Conservation (phyloP, 2,888 invertebrate genomes). For the Cryptocheilus praepositus region DNA sequence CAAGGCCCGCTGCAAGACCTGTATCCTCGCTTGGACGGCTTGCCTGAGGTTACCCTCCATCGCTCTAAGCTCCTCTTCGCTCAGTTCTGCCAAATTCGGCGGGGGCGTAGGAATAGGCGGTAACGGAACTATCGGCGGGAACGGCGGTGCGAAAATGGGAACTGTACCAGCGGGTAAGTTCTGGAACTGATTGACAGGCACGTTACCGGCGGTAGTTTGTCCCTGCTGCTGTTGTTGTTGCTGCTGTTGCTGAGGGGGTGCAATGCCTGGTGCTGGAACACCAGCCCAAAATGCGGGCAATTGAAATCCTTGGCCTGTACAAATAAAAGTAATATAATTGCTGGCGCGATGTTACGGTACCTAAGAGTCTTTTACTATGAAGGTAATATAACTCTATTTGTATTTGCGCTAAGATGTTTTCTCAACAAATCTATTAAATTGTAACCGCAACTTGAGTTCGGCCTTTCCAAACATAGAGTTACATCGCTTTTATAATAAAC, state of each 20-base stretch:
- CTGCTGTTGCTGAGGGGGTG: conserved; percentile 43
- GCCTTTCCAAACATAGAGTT: no score
- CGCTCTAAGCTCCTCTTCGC: conserved; percentile 87
- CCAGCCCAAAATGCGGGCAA: conserved; percentile 64
- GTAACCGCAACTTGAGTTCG: no score
- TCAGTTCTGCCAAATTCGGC: conserved; percentile 83
- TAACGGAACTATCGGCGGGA: conserved; percentile 77
- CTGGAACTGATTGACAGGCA: conserved; percentile 55
- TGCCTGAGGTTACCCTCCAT: conserved; percentile 94
- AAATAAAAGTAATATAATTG: background rate
- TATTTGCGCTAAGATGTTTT: no score
- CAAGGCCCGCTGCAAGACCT: conserved; percentile 89
- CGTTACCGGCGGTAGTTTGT: conserved; percentile 39
- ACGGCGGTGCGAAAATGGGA: conserved; percentile 77
- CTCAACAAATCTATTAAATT: no score
- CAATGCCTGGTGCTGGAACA: conserved; percentile 57
- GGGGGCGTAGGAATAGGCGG: conserved; percentile 88
- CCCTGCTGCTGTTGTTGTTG: conserved; percentile 37
- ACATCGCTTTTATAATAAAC: no score
- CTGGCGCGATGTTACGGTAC: no score
- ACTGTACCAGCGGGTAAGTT: conserved; percentile 62
- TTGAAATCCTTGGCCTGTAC: conserved; percentile 58
- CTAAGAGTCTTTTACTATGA: no score
- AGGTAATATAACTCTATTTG: no score
- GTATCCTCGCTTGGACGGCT: conserved; percentile 93